Base-by-base conservation (phyloP, 2,113 vertebrate genomes). In the Labrus mixtus region DNA sequence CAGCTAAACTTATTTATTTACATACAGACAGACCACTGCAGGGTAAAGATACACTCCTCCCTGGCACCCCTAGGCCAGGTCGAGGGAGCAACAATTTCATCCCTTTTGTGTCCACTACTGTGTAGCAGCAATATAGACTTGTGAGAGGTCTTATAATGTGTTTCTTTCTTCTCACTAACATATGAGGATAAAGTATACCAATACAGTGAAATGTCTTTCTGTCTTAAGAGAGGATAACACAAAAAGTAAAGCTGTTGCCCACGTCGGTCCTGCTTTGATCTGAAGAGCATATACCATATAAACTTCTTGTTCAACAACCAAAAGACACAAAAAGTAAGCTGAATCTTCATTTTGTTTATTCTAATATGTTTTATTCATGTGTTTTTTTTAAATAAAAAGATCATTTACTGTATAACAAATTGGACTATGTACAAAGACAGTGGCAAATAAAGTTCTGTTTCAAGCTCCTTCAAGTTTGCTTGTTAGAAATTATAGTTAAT, bases 401-500 rank as follows among this genome's bases (percentile, higher is more conserved):
- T 62, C 10, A 39, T 29, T 53, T 0, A 0, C 36, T 2, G 3
- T 29, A 29, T 5, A 15, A 54, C 15, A 48, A 48, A 16, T 73
- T 54, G 25, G 1, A 57, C 19, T 25, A 43, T 20, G 11, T n/a
- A 6, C 37, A 39, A 36, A 12, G 13, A 67, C 17, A 22, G 53
- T n/a, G 48, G 55, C 7, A n/a, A 29, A 67, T 53, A 15, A 16
- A 48, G 1, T 4, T 50, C 5, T 54, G 48, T 61, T 66, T 65
- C 19, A 2, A 58, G 16, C 29, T n/a, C 43, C 22, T 63, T 66
- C 20, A 45, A 43, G 56, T 62, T 68, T 60, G 23, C 29, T 63
- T 25, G 37, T 63, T 83, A 68, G 58, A 75, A 71, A 60, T 68
- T 19, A 60, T 19, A 76, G 64, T 79, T 84, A 81, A 69, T 77